These are phyloP conservation scores for Microtus montanus DNA, from an alignment of 2,113 vertebrate genomes.

Conservation along the genomic window DNA sequence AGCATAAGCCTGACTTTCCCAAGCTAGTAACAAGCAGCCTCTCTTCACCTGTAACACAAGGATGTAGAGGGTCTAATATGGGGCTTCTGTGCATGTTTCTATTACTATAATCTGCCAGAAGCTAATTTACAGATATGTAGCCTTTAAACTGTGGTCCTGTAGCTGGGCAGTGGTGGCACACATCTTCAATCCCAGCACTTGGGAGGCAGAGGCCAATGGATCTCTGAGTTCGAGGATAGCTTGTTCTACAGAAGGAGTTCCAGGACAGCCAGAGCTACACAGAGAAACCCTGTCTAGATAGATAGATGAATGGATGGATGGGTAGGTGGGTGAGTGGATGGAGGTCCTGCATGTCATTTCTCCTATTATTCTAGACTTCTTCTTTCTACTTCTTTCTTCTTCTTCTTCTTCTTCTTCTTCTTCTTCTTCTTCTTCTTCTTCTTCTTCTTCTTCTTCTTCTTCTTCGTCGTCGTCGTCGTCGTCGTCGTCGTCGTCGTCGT, in stretches of 20 bases:
- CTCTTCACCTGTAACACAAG: not conserved
- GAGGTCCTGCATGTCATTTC: not conserved
- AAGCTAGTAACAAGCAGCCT: not conserved
- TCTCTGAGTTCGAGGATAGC: not conserved
- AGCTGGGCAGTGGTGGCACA: too few species aligned
- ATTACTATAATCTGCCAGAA: not conserved
- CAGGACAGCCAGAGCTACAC: not conserved
- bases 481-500: fast-evolving
- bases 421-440: too few species aligned
- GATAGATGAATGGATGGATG: too few species aligned
- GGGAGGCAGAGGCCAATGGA: not conserved
- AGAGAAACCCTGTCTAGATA: not conserved
- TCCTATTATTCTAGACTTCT: not conserved
- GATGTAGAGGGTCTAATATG: not conserved
- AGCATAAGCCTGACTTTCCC: not conserved
- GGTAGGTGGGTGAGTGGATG: too few species aligned
- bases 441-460: too few species aligned
- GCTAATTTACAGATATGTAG: not conserved
- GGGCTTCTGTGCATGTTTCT: not conserved
- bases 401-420: too few species aligned
- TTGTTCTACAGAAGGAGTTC: not conserved
- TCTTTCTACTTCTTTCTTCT: not conserved
- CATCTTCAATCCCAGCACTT: not conserved
- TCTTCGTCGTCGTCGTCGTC: too few species aligned
- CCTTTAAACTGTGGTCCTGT: not conserved